phyloP scores from a whole-genome alignment of 2,113 vertebrate genomes.

The Crotophaga sulcirostris region DNA sequence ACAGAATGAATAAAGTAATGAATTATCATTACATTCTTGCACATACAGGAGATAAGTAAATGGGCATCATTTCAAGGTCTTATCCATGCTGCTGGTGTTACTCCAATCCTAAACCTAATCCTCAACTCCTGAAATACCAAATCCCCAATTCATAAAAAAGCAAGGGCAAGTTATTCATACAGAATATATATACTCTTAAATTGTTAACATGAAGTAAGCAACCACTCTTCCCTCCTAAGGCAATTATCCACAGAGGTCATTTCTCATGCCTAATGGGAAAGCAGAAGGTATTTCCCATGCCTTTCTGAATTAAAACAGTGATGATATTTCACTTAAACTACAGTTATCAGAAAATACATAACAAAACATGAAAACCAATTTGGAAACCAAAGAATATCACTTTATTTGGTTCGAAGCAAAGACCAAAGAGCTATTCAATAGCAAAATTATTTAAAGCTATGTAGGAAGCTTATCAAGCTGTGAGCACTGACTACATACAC shows the following conservation, averaged over 20 bases:
- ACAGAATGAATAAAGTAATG: neutral
- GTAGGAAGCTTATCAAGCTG: neutral
- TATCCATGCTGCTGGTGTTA: neutral
- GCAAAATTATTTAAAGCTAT: neutral
- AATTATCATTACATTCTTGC: neutral
- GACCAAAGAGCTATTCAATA: neutral
- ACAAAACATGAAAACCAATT: neutral
- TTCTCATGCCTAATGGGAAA: neutral
- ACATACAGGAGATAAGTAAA: neutral
- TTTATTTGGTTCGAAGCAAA: neutral
- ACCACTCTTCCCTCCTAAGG: neutral
- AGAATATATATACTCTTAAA: neutral
- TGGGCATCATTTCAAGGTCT: neutral
- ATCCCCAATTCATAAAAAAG: neutral
- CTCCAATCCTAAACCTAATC: neutral
- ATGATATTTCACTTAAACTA: neutral
- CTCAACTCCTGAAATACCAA: neutral
- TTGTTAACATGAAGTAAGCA: neutral
- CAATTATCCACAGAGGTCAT: accelerated
- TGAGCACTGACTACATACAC: accelerated
- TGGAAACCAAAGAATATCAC: neutral
- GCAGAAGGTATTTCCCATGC: too few species aligned
- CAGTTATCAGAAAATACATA: neutral
- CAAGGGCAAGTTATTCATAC: neutral
- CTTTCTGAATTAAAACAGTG: neutral